Conservation (phyloP, 2,888 invertebrate genomes). For the Andrena minutula region DNA sequence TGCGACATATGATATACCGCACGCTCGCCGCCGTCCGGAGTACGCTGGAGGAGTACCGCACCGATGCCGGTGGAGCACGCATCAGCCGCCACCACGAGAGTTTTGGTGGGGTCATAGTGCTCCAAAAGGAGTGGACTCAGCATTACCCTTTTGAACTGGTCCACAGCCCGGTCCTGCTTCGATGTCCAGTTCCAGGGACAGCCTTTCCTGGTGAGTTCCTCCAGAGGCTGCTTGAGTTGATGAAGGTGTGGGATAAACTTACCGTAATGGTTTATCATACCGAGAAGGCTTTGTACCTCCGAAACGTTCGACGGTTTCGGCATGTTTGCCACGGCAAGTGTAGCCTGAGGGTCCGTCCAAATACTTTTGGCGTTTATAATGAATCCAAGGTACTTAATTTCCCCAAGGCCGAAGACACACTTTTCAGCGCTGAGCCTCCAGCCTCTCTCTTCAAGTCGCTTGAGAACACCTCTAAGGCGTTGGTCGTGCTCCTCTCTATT, state of each 20-base stretch:
- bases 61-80: conserved; percentile 10
- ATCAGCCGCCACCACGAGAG: background rate
- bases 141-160: background rate
- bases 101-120: conserved; percentile 6
- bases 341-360: background rate
- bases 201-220: background rate
- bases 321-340: background rate
- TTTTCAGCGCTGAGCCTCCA: background rate
- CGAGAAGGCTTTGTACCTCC: background rate
- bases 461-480: background rate
- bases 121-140: conserved; percentile 6
- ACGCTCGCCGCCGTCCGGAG: background rate
- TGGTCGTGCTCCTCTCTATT: background rate
- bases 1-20: background rate
- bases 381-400: background rate
- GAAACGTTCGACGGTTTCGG: background rate
- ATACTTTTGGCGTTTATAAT: background rate
- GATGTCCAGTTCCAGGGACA: background rate
- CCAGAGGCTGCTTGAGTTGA: background rate
- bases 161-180: background rate
- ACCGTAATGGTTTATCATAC: conserved; percentile 1
- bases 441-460: background rate
- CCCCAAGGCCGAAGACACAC: background rate
- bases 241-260: background rate
- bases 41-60: background rate